Evolutionary conservation across 2,113 vertebrate species (phyloP), one percentile per base, ranked within the genome.

Genomic region (Psophia crepitans): DNA sequence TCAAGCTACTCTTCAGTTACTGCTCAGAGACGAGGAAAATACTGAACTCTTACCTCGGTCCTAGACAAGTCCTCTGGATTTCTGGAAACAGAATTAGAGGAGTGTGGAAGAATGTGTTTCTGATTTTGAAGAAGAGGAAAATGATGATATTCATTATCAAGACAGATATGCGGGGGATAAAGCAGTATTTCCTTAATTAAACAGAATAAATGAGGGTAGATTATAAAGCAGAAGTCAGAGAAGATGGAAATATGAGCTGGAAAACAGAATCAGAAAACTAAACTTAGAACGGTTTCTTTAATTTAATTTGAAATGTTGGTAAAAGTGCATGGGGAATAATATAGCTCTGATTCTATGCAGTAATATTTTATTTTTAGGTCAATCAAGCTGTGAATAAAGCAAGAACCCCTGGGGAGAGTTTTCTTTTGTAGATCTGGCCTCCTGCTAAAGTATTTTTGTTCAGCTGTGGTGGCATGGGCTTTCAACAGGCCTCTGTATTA

Each of bases 321-420:
- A 80, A 89, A 90, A 92, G 28, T 83, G 54, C 11, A 64, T 35
- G 41, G 64, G 28, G 43, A 84, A 80, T 86, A 83, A 95, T 48
- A 71, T 61, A 70, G 33, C 68, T 68, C 33, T 82, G 79, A 78
- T 61, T 86, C 64, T 85, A 49, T 56, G 56, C n/a, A 95, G 81
- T 64, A 69, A 39, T 80, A 79, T 30, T 24, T 85, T 91, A 90
- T 89, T 97, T 95, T 96, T 94, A 96, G 92, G 85, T 95, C 87
- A 93, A 41, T 95, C 90, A 95, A 94, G 56, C 90, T 96, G 93
- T 97, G 95, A 97, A 83, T 90, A 97, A 97, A 96, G 64, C 20
- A 94, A 82, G 78, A 91, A 87, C 11, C 64, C 90, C 92, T 58
- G 24, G 76, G 35, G 85, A 94, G 24, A 58, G 5, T 69, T 93